Conservation (phyloP, 2,888 invertebrate species). For the Pardosa pseudoannulata region DNA sequence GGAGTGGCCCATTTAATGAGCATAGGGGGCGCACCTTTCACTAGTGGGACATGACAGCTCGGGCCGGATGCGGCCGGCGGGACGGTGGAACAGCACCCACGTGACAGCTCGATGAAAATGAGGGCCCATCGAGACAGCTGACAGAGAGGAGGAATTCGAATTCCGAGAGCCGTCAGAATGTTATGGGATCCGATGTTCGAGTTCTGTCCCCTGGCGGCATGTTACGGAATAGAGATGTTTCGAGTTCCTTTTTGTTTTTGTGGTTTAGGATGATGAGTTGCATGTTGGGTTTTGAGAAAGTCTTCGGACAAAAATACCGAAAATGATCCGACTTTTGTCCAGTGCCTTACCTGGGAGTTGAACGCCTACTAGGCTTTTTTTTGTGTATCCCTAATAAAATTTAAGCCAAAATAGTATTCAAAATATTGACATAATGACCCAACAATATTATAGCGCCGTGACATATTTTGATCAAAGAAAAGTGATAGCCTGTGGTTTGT, state of each 20-base stretch:
- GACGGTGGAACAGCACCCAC: slow-evolving; percentile 2
- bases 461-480: no score
- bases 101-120: slow-evolving; percentile 3
- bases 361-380: no score
- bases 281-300: neutral
- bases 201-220: neutral
- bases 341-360: no score
- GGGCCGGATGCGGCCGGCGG: neutral
- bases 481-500: no score
- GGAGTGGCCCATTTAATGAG: slow-evolving; percentile 9
- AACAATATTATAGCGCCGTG: no score
- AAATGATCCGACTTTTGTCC: no score
- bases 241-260: neutral
- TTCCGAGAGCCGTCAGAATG: slow-evolving; percentile 1
- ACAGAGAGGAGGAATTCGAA: neutral
- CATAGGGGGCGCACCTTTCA: slow-evolving; percentile 5
- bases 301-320: neutral
- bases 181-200: neutral
- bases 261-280: neutral
- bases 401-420: no score
- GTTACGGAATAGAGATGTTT: slow-evolving; percentile 5
- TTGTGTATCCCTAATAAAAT: no score
- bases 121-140: neutral
- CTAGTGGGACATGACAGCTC: neutral
- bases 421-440: no score